Evolutionary conservation across 2,797 vertebrate genomes (phyloP), one percentile per base, ranked within the genome.

Genomic region (Dromococcyx pavoninus): DNA sequence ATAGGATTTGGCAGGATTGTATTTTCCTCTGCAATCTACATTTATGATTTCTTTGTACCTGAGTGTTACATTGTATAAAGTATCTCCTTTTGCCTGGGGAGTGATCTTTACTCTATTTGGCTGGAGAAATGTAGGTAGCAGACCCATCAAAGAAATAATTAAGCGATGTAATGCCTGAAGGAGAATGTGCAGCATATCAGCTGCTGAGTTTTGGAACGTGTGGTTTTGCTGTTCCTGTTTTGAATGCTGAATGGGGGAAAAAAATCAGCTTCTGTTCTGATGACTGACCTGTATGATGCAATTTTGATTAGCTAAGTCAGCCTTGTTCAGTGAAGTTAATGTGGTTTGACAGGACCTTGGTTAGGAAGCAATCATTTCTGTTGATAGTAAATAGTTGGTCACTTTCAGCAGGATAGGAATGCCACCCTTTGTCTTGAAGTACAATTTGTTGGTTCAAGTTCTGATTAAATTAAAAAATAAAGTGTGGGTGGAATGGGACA

Each of bases 311-410:
- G 82, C 80, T 89, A 77, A 89, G 84, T 94, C 80, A 94, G 64
- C 86, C 70, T 92, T 70, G 56, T 71, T 92, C 56, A 41, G 72
- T 93, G 78, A 93, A 67, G 84, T 71, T 96, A 91, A 95, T 15
- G 13, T 85, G 78, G 60, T 94, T 93, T 96, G 92, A 95, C 91
- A 93, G 88, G 72, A 91, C 66, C 71, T 95, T 92, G 89, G 96
- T 95, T 96, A 95, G 81, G 90, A 93, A 93, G 89, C n/a, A 46
- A 72, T 97, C 78, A 88, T 94, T 95, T 94, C 89, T 97, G 96
- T 96, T 97, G 96, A 97, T 89, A 97, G 96, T 97, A 97, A 97
- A 96, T 92, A 97, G 91, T 97, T 96, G 86, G 71, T 91, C 96
- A 95, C 85, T 97, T 97, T 94, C 92, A 95, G 91, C 77, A 85